phyloP scores from a whole-genome alignment of 2,888 invertebrate species.

The Tiliacea aurago region DNA sequence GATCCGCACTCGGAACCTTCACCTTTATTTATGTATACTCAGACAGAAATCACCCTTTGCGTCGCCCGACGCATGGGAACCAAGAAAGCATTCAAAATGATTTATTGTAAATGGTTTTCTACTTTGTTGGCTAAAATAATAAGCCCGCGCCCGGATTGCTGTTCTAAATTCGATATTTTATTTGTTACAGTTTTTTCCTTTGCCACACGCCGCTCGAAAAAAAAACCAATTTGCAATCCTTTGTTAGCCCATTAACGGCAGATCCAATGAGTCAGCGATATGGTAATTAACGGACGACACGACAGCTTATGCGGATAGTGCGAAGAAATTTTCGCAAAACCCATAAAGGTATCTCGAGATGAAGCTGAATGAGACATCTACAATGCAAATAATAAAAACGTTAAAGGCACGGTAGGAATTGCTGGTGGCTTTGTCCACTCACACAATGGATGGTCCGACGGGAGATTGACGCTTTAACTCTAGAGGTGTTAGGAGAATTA shows the following conservation, averaged over 20 bases:
- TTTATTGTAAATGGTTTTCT: slow-evolving; percentile 91
- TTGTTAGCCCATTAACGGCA: slow-evolving; percentile 76
- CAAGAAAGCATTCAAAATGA: slow-evolving; percentile 90
- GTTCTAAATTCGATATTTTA: slow-evolving; percentile 89
- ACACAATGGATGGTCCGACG: slow-evolving; percentile 80
- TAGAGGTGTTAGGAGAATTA: slow-evolving; percentile 89
- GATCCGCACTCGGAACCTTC: slow-evolving; percentile 87
- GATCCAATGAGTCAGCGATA: slow-evolving; percentile 76
- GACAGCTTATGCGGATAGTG: slow-evolving; percentile 39
- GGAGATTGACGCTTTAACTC: slow-evolving; percentile 86
- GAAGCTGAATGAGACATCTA: slow-evolving; percentile 85
- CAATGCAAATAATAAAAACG: slow-evolving; percentile 85
- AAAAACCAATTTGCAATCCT: slow-evolving; percentile 85
- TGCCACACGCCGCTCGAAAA: slow-evolving; percentile 77
- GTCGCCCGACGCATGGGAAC: slow-evolving; percentile 89
- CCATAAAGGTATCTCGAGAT: slow-evolving; percentile 73
- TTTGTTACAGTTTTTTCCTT: slow-evolving; percentile 82
- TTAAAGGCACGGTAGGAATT: slow-evolving; percentile 85
- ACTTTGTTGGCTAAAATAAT: slow-evolving; percentile 91
- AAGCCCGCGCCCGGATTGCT: slow-evolving; percentile 84
- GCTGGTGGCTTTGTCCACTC: slow-evolving; percentile 85
- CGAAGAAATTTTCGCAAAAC: slow-evolving; percentile 67
- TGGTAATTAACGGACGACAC: slow-evolving; percentile 69
- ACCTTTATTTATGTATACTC: slow-evolving; percentile 90
- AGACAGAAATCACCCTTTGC: slow-evolving; percentile 90